phyloP scores from a whole-genome alignment of 2,113 vertebrate species.

The Passer montanus region DNA sequence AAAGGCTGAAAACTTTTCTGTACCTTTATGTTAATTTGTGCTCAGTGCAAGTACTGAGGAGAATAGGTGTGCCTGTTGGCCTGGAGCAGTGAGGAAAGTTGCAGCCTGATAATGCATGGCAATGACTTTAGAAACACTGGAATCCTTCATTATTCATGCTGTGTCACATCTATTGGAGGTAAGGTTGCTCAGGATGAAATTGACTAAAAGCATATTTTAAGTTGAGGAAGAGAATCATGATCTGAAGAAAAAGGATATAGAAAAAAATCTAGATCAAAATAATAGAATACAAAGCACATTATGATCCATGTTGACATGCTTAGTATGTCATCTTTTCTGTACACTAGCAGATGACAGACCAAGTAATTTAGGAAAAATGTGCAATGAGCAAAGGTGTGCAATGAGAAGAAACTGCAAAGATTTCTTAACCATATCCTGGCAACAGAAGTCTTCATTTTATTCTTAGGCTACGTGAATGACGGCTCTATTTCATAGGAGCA shows the following conservation, averaged over 20 bases:
- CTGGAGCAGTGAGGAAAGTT: not conserved
- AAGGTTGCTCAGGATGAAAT: not conserved
- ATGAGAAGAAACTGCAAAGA: not conserved
- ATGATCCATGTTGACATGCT: too few relatives aligned
- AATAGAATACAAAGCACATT: not conserved
- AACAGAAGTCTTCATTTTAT: not conserved
- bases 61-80: not conserved
- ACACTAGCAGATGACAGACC: fast-evolving
- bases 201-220: not conserved
- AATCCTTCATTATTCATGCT: not conserved
- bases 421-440: not conserved
- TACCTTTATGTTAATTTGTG: not conserved
- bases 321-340: not conserved
- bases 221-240: not conserved
- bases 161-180: not conserved
- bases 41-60: not conserved
- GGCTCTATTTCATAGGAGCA: not conserved
- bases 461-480: not conserved
- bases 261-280: not conserved
- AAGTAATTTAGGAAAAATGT: not conserved
- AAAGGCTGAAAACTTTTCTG: not conserved
- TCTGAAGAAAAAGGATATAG: not conserved
- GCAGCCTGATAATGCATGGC: not conserved
- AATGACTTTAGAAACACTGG: not conserved
- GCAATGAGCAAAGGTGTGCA: not conserved